These are phyloP conservation scores for Mus spretus DNA, from an alignment of 2,797 vertebrate species.

Conservation along the genomic window DNA sequence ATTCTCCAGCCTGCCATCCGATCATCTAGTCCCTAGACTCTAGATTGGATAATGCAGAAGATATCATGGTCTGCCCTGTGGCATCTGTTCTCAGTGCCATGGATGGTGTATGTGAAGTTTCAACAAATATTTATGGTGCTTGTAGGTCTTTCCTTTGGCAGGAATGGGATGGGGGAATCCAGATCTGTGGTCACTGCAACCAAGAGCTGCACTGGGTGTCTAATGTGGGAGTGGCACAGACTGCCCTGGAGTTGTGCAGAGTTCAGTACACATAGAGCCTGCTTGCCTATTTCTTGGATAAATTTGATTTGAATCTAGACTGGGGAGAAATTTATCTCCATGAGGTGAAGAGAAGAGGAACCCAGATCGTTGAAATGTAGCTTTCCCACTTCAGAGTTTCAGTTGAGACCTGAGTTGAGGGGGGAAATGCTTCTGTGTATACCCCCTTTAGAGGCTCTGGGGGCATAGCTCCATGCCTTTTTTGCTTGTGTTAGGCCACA, in stretches of 20 bases:
- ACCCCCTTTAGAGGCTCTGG: fast-evolving
- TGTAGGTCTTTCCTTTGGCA: background rate
- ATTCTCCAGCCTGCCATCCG: background rate
- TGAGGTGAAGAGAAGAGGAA: background rate
- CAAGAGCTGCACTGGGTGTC: background rate
- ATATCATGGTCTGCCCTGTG: fast-evolving
- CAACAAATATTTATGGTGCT: background rate
- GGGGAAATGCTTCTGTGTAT: too few relatives aligned
- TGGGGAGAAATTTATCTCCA: background rate
- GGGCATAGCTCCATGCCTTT: background rate
- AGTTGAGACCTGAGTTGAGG: background rate
- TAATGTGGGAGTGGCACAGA: fast-evolving
- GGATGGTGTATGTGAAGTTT: background rate
- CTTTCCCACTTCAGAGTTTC: background rate
- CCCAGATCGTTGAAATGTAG: conserved; percentile 22
- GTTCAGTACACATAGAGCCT: fast-evolving
- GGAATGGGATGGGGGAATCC: background rate
- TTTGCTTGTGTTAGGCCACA: background rate
- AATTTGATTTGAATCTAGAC: background rate
- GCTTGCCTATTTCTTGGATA: background rate
- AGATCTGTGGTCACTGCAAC: background rate
- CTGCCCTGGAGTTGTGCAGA: background rate
- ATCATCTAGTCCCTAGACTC: background rate
- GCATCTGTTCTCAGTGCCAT: background rate
- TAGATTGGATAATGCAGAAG: fast-evolving